Percentiles rank a stretch among this genome's conserved stretches.
Evolutionary conservation across 1,140 invertebrate genomes (phyloP).

Genomic region (Doryteuthis pealeii): DNA sequence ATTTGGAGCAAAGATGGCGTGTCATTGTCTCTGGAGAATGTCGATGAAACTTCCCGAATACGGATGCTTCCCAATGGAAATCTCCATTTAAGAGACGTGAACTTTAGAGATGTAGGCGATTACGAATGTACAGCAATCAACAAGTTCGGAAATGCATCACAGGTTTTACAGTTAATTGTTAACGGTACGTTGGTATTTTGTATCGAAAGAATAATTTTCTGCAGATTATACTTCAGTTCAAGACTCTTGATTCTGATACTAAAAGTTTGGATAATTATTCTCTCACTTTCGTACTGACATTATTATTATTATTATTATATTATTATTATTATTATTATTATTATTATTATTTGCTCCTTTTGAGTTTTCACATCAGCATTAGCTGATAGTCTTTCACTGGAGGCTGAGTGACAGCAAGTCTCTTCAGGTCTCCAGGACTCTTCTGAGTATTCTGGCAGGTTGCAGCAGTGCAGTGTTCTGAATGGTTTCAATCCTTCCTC

Average conservation of each 20-base stretch:
- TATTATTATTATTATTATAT: conserved; percentile 37
- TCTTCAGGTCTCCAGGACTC: too few relatives aligned
- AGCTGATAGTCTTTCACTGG: too few relatives aligned
- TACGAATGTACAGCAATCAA: conserved; percentile 59
- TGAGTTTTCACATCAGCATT: too few relatives aligned
- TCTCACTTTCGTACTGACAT: conserved; percentile 19
- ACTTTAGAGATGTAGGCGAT: conserved; percentile 45
- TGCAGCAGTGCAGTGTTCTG: too few relatives aligned
- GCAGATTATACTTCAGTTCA: too few relatives aligned
- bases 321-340: conserved; percentile 18
- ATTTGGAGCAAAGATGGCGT: conserved; percentile 89
- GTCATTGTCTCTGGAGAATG: conserved; percentile 65
- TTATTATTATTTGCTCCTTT: too few relatives aligned
- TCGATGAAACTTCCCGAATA: conserved; percentile 17
- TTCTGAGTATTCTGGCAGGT: too few relatives aligned
- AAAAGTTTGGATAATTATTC: too few relatives aligned
- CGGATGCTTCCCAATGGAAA: conserved; percentile 44
- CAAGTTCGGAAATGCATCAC: conserved; percentile 34
- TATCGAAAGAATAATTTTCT: too few relatives aligned
- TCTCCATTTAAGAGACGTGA: conserved; percentile 46
- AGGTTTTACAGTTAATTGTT: conserved; percentile 1
- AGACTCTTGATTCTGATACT: too few relatives aligned
- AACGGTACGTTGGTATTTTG: neutral
- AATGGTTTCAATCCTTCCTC: too few relatives aligned
- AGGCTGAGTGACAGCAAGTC: too few relatives aligned